phyloP scores from a whole-genome alignment of 2,797 vertebrate genomes.

The Fringilla coelebs region DNA sequence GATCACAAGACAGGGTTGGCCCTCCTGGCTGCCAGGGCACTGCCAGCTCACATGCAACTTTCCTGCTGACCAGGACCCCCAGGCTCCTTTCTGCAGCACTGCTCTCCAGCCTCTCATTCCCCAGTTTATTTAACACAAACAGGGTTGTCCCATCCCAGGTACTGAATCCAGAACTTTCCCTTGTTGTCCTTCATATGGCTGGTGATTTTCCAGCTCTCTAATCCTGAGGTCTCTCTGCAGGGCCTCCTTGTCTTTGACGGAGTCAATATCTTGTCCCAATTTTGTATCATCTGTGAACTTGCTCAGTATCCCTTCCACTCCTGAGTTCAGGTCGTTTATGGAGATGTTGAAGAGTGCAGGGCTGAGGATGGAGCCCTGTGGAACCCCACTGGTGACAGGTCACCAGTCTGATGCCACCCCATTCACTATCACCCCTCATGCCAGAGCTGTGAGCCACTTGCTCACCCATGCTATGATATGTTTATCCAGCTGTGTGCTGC shows the following conservation, averaged over 20 bases:
- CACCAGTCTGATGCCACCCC: background rate
- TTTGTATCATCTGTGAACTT: background rate
- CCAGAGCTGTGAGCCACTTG: rapidly evolving
- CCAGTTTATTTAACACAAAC: background rate
- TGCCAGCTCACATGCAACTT: background rate
- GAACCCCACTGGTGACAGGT: background rate
- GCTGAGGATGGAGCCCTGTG: rapidly evolving
- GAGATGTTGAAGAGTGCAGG: background rate
- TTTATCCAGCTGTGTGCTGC: background rate
- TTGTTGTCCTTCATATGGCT: background rate
- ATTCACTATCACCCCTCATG: rapidly evolving
- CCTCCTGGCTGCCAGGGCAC: background rate
- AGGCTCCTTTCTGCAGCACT: background rate
- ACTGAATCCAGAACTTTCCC: rapidly evolving
- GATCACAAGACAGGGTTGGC: rapidly evolving
- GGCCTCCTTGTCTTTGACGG: rapidly evolving
- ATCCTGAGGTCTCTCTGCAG: background rate
- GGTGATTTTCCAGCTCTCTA: too few species aligned
- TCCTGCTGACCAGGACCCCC: rapidly evolving
- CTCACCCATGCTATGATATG: background rate
- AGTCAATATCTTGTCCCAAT: background rate
- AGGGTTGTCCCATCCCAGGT: background rate
- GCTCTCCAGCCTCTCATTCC: background rate
- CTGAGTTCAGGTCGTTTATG: rapidly evolving
- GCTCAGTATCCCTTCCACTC: background rate